Percentiles rank a stretch among this genome's conserved stretches.
Conservation (phyloP, 2,888 invertebrate species). For the Myopa tessellatipennis region DNA sequence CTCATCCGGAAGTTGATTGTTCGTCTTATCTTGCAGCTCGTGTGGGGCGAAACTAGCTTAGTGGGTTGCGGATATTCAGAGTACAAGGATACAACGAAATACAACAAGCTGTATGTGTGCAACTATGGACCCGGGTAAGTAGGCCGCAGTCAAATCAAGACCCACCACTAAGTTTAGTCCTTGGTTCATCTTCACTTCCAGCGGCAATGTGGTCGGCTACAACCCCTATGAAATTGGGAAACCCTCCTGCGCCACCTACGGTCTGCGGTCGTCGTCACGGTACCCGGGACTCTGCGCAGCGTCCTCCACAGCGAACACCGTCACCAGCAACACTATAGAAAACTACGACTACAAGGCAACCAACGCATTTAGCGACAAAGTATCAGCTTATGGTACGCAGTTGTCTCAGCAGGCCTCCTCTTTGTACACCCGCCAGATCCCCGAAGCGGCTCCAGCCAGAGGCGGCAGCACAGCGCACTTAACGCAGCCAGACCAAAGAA, state of each 20-base stretch:
- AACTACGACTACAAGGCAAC: conserved; percentile 64
- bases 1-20: background rate
- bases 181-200: conserved; percentile 55
- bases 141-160: background rate
- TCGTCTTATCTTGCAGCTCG: conserved; percentile 73
- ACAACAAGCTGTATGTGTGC: conserved; percentile 86
- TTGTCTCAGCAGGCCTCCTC: conserved; percentile 49
- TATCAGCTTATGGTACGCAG: conserved; percentile 49
- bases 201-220: conserved; percentile 82
- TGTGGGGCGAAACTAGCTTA: conserved; percentile 87
- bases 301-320: conserved; percentile 67
- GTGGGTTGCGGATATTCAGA: conserved; percentile 90
- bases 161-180: background rate
- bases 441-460: conserved; percentile 68
- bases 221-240: conserved; percentile 81
- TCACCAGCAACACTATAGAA: conserved; percentile 68
- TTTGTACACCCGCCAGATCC: conserved; percentile 56
- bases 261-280: conserved; percentile 77
- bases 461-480: conserved; percentile 57
- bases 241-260: conserved; percentile 78
- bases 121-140: conserved; percentile 84
- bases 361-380: conserved; percentile 51
- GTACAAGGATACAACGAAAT: conserved; percentile 82
- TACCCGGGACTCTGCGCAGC: conserved; percentile 80
- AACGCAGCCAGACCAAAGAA: conserved; percentile 54